These are phyloP conservation scores for Coregonus suidteri DNA, from an alignment of 2,797 vertebrate genomes.

Conservation along the genomic window DNA sequence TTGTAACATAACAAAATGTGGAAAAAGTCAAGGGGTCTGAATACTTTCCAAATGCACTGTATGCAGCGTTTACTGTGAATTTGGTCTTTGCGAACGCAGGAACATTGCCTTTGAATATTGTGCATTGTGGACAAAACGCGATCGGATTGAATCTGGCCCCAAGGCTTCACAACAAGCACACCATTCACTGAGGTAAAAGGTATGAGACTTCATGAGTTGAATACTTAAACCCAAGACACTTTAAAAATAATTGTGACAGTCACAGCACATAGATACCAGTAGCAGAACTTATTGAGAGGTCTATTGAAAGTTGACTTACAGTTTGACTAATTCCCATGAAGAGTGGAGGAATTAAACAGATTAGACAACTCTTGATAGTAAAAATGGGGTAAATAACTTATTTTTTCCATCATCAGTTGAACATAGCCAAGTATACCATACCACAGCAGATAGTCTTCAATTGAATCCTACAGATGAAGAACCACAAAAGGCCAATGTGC, in stretches of 20 bases:
- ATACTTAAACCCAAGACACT: neutral
- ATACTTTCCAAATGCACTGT: neutral
- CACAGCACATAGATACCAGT: neutral
- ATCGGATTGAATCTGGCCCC: slow-evolving; percentile 13
- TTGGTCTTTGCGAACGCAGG: neutral
- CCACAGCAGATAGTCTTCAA: neutral
- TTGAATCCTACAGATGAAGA: neutral
- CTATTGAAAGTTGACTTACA: neutral
- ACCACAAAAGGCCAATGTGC: neutral
- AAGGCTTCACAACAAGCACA: slow-evolving; percentile 58
- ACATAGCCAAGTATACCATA: neutral
- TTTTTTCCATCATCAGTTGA: neutral
- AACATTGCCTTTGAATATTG: neutral
- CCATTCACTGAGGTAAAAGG: slow-evolving; percentile 44
- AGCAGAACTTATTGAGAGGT: neutral
- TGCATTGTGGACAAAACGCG: neutral
- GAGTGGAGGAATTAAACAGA: neutral
- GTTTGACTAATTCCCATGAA: neutral
- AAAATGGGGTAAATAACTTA: too few relatives aligned
- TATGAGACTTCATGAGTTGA: slow-evolving; percentile 2
- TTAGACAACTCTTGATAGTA: too few relatives aligned
- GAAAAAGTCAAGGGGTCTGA: too few relatives aligned
- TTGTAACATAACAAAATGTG: too few relatives aligned
- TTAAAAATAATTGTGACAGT: too few relatives aligned
- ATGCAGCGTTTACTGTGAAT: neutral